Conservation (phyloP, 2,888 invertebrate species). For the Aspidiotus rigidus region DNA sequence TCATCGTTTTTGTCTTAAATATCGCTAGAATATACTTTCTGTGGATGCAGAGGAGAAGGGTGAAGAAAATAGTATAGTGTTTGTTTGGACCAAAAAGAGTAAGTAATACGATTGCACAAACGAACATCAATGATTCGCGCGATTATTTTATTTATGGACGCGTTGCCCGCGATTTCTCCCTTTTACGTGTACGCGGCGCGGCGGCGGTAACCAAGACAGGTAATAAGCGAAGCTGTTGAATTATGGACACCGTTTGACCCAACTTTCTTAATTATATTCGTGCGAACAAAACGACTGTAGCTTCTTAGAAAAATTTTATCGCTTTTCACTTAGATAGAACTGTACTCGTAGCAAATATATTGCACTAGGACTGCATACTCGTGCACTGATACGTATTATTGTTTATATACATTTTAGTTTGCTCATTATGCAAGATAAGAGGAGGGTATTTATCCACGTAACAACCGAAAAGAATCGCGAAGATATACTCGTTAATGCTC, state of each 20-base stretch:
- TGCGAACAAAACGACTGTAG: constrained; percentile 10
- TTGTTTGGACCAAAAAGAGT: too few relatives aligned
- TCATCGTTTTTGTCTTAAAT: too few relatives aligned
- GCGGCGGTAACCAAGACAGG: constrained; percentile 30
- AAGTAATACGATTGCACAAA: too few relatives aligned
- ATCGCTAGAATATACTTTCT: too few relatives aligned
- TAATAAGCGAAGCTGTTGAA: constrained; percentile 30
- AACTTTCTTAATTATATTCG: constrained; percentile 27
- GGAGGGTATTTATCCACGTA: neutral
- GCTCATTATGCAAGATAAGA: neutral
- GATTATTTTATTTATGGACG: constrained; percentile 30
- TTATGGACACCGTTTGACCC: constrained; percentile 31
- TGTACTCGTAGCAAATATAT: neutral
- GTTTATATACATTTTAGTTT: too few relatives aligned
- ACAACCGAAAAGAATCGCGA: neutral
- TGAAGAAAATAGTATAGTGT: too few relatives aligned
- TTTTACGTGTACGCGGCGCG: neutral
- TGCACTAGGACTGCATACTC: neutral
- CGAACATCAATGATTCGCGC: constrained; percentile 20
- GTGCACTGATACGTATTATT: neutral
- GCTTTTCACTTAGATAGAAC: neutral
- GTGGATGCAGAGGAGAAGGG: too few relatives aligned
- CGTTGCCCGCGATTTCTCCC: constrained; percentile 28
- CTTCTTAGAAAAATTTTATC: constrained; percentile 23
- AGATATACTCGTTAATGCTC: neutral